phyloP scores from a whole-genome alignment of 1,140 invertebrate species.

The Neodiprion virginianus region DNA sequence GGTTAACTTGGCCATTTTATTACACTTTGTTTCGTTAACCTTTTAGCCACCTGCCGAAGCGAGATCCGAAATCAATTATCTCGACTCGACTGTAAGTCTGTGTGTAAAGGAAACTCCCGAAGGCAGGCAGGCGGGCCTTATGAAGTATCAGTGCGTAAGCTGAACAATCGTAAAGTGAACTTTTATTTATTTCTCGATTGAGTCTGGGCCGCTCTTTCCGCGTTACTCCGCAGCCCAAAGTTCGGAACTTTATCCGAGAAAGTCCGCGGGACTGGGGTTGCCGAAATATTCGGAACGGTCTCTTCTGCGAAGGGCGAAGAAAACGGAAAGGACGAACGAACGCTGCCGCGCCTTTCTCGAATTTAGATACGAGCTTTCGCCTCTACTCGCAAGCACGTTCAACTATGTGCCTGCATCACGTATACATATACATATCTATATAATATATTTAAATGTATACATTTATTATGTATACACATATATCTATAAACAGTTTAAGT shows the following conservation, averaged over 20 bases:
- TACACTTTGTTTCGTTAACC: too few species aligned
- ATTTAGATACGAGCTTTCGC: not conserved
- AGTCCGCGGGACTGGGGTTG: not conserved
- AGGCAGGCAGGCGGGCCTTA: not conserved
- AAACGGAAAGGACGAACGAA: not conserved
- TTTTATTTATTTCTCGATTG: not conserved
- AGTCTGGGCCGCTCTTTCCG: not conserved
- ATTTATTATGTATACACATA: too few species aligned
- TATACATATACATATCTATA: too few species aligned
- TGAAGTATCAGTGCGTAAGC: not conserved
- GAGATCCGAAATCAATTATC: conserved; percentile 8
- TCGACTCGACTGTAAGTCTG: not conserved
- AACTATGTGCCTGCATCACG: too few species aligned
- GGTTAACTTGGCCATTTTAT: too few species aligned
- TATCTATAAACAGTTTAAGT: not conserved
- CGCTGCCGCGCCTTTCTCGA: not conserved
- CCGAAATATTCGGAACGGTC: not conserved
- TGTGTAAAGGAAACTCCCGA: not conserved
- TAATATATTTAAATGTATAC: too few species aligned
- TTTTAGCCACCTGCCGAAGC: conserved; percentile 10
- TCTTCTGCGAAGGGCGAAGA: not conserved
- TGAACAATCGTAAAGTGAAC: conserved; percentile 5
- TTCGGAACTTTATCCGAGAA: not conserved
- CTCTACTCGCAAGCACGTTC: not conserved
- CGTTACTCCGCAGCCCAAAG: not conserved